Base-by-base conservation (phyloP, 2,113 vertebrate species). In the Baryphthengus martii region DNA sequence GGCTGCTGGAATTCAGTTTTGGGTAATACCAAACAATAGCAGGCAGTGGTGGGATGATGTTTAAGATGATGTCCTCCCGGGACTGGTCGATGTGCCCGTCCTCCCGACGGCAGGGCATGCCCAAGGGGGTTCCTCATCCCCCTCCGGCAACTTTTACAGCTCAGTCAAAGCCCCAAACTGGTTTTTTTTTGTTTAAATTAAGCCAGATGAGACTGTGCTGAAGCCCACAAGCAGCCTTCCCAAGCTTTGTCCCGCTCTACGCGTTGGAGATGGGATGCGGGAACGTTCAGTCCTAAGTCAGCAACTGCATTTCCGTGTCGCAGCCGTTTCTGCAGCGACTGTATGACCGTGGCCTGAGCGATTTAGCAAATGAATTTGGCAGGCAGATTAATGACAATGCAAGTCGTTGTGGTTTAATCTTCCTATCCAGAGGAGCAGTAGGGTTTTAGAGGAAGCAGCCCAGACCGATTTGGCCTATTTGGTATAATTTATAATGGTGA, bases 361-460 rank as follows among this genome's bases (percentile, higher is more conserved):
- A 85, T 77, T 28, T 40, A 72, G 78, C 63, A 88, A 35, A 65
- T 52, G 18, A 63, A 16, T 68, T 82, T 89, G 85, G 85, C 77
- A 85, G 70, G 56, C 50, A 61, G 56, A 55, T 78, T 62, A 53
- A 67, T 49, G 44, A 52, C 82, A 33, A 1, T 42, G 67, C 33
- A 23, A 53, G 79, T 65, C 56, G 3, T 26, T 74, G 75, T 17
- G 56, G 40, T 70, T 77, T 91, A 56, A 92, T 95, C 59, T 61
- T 37, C 50, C 93, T 33, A 6, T 86, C 63, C 92, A 56, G 55
- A 29, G 71, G 72, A 90, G 31, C 56, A 50, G 49, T 33, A 61
- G 71, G 71, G 71, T 18, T 78, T 85, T 85, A 76, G 73, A 86
- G 74, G 79, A 78, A 63, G 83, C 89, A 78, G 56, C 86, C 91